A percentile compares a stretch with the other conserved stretches of the same genome.
phyloP scores from a whole-genome alignment of 2,888 invertebrate genomes.

The Nemoura dubitans region DNA sequence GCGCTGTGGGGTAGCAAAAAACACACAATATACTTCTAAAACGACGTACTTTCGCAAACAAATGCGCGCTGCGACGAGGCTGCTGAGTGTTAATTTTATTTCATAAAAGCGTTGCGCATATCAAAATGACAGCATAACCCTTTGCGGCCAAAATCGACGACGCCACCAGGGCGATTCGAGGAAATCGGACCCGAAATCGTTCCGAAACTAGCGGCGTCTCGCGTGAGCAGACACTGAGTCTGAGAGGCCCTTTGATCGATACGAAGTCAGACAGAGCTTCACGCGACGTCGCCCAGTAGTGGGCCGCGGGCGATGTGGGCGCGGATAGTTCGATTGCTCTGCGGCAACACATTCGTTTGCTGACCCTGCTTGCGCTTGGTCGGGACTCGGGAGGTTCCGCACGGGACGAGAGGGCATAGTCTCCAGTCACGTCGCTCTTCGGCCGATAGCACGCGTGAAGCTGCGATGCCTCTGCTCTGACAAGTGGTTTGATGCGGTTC shows the following conservation, averaged over 20 bases:
- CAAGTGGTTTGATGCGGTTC: constrained; percentile 18
- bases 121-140: no score
- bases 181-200: not conserved
- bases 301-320: constrained; percentile 33
- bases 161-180: no score
- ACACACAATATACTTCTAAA: no score
- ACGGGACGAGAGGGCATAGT: not conserved
- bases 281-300: constrained; percentile 15
- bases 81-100: no score
- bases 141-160: no score
- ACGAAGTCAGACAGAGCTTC: constrained; percentile 1
- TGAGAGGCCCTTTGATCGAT: constrained; percentile 30
- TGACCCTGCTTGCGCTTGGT: constrained; percentile 8
- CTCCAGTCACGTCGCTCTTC: not conserved
- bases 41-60: no score
- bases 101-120: no score
- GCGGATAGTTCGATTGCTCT: constrained; percentile 17
- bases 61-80: no score
- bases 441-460: no score
- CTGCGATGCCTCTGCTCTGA: not conserved
- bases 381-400: not conserved
- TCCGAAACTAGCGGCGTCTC: not conserved
- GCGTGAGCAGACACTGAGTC: constrained; percentile 19
- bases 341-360: not conserved
- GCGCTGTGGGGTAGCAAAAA: not conserved